phyloP scores from a whole-genome alignment of 30 jellyfish, hydroid and myxozoan species.

The Hydra vulgaris region DNA sequence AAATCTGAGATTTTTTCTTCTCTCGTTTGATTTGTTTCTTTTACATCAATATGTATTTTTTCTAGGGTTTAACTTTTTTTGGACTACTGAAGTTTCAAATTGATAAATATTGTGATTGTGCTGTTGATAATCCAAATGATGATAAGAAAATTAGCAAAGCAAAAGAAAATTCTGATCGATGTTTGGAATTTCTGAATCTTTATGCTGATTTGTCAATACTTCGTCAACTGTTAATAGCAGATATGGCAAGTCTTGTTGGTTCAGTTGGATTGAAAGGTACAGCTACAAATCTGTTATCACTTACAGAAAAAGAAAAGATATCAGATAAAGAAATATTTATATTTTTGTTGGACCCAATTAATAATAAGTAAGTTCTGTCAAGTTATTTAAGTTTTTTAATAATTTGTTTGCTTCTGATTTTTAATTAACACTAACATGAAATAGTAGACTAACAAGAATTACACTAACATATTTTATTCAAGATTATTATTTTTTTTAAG shows the following conservation, averaged over 20 bases:
- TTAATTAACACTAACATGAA: too few species aligned
- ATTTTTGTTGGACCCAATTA: background rate
- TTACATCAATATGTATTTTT: too few species aligned
- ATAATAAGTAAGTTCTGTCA: background rate
- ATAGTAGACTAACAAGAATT: too few species aligned
- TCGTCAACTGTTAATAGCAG: conserved; percentile 4
- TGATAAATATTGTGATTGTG: conserved; percentile 2
- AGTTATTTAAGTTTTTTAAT: too few species aligned
- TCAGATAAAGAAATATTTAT: background rate
- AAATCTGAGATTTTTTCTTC: too few species aligned
- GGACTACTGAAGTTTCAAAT: background rate
- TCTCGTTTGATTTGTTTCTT: too few species aligned
- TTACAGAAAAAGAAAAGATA: background rate
- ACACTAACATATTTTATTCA: too few species aligned
- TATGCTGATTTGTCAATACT: conserved; percentile 1
- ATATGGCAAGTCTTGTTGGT: conserved; percentile 9
- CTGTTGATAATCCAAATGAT: background rate
- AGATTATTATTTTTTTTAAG: too few species aligned
- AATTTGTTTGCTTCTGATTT: too few species aligned
- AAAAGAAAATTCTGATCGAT: background rate
- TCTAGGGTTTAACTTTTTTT: background rate
- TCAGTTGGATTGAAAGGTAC: conserved; percentile 1
- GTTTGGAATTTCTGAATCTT: background rate
- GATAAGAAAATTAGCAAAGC: background rate
- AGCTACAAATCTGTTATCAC: background rate